Conservation (phyloP, 1,140 invertebrate genomes). For the Brachionus paranguensis region DNA sequence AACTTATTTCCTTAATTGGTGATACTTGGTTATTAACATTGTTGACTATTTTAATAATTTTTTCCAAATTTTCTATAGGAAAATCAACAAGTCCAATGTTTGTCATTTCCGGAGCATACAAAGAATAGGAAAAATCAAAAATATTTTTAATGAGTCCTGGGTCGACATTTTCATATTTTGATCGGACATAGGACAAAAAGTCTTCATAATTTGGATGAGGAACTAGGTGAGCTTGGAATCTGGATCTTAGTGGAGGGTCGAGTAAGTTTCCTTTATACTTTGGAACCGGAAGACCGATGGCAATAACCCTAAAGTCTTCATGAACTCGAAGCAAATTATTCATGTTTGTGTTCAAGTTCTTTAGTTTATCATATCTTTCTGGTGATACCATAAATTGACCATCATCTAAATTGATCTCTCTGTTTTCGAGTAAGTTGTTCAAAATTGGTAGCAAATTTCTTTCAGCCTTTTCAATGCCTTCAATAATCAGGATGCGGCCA, state of each 20-base stretch:
- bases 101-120: conserved; percentile 62
- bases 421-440: conserved; percentile 96
- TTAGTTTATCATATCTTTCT: conserved; percentile 78
- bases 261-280: conserved; percentile 79
- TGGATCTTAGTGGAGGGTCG: conserved; percentile 85
- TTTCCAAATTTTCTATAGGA: conserved; percentile 72
- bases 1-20: conserved; percentile 53
- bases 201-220: conserved; percentile 55
- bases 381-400: conserved; percentile 83
- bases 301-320: conserved; percentile 84
- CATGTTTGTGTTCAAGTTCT: conserved; percentile 61
- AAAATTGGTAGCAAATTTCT: conserved; percentile 89
- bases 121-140: conserved; percentile 68
- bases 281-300: conserved; percentile 73
- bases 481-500: conserved; percentile 81
- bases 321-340: conserved; percentile 68
- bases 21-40: conserved; percentile 42
- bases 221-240: conserved; percentile 86
- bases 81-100: conserved; percentile 73
- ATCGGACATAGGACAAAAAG: conserved; percentile 13
- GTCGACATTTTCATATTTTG: background rate
- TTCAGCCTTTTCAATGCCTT: conserved; percentile 95
- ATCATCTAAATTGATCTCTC: conserved; percentile 96
- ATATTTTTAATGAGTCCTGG: conserved; percentile 56
- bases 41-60: conserved; percentile 69